Percentiles rank a stretch among this genome's conserved stretches.
Evolutionary conservation across 2,113 vertebrate genomes (phyloP).

Genomic region (Otolemur garnettii): DNA sequence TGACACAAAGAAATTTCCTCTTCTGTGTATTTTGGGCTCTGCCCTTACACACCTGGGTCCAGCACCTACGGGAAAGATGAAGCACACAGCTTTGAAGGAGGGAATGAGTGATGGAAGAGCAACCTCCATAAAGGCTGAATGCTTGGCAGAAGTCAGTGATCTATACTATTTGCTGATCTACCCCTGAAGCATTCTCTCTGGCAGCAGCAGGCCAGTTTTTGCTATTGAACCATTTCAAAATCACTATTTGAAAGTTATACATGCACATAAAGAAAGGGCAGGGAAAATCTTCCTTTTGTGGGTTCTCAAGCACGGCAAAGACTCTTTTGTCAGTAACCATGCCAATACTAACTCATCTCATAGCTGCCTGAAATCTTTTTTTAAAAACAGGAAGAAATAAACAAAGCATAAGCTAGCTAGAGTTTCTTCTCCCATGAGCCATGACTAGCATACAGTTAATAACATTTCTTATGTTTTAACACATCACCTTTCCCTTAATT

Average conservation of each 20-base stretch:
- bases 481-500: conserved; percentile 73
- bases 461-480: conserved; percentile 69
- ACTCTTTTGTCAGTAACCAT: conserved; percentile 40
- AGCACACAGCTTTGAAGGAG: background rate
- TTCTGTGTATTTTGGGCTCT: background rate
- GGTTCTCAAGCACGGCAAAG: conserved; percentile 24
- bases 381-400: conserved; percentile 55
- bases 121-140: background rate
- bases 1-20: background rate
- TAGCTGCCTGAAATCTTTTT: conserved; percentile 49
- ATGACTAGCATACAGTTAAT: conserved; percentile 49
- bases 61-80: background rate
- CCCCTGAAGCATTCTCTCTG: background rate
- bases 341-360: conserved; percentile 25
- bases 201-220: conserved; percentile 31
- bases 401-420: conserved; percentile 42
- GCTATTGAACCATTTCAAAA: conserved; percentile 23
- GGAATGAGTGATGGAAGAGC: background rate
- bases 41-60: background rate
- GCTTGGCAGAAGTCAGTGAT: conserved; percentile 17
- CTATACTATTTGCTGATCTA: conserved; percentile 32
- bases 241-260: conserved; percentile 42
- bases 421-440: conserved; percentile 55
- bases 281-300: conserved; percentile 10
- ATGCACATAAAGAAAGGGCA: conserved; percentile 8